These are phyloP conservation scores for Hydrocynus forskahlii DNA, from an alignment of 2,797 vertebrate genomes.

Conservation along the genomic window DNA sequence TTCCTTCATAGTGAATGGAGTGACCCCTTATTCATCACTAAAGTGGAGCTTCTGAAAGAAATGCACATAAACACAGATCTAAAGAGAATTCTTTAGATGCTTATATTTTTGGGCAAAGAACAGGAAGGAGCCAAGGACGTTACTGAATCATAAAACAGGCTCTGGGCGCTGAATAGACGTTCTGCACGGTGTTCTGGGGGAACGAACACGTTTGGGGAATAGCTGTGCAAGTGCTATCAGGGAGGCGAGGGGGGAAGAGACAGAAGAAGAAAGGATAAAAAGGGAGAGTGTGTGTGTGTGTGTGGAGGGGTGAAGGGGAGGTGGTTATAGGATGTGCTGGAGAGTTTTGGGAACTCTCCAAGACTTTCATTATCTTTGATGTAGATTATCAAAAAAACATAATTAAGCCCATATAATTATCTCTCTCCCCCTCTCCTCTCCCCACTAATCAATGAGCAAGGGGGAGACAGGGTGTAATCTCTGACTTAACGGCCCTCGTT, in stretches of 20 bases:
- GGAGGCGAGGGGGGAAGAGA: conserved; percentile 35
- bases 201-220: conserved; percentile 54
- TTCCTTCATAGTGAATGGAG: conserved; percentile 8
- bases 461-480: conserved; percentile 48
- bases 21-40: conserved; percentile 28
- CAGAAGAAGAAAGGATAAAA: conserved; percentile 53
- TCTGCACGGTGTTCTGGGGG: conserved; percentile 64
- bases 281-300: conserved; percentile 30
- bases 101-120: conserved; percentile 34
- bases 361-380: conserved; percentile 81
- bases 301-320: not conserved
- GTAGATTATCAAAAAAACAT: conserved; percentile 75
- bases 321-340: conserved; percentile 56
- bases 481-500: conserved; percentile 55
- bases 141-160: conserved; percentile 48
- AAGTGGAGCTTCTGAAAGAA: conserved; percentile 31
- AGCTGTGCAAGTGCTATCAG: conserved; percentile 47
- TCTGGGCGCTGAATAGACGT: conserved; percentile 54
- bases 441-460: conserved; percentile 69
- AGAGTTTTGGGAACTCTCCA: conserved; percentile 77
- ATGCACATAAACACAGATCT: conserved; percentile 29
- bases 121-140: conserved; percentile 45
- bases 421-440: conserved; percentile 53
- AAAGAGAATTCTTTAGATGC: conserved; percentile 35
- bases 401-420: conserved; percentile 75